phyloP scores from a whole-genome alignment of 2,113 vertebrate genomes.

The Actenoides hombroni region DNA sequence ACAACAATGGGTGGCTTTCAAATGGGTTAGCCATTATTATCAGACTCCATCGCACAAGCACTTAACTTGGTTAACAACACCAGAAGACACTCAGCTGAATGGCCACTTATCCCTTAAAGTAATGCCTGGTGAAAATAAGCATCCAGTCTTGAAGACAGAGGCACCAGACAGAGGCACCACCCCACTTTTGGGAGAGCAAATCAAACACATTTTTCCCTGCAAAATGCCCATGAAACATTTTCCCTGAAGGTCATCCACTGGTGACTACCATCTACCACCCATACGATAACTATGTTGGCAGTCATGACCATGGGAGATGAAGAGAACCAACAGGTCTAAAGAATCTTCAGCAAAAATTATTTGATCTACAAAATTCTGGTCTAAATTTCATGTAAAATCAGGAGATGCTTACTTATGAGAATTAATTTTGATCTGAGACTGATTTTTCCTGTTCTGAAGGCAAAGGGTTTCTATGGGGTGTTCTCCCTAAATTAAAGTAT shows the following conservation, averaged over 20 bases:
- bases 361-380: neutral
- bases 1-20: neutral
- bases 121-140: neutral
- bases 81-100: constrained; percentile 2
- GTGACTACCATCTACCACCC: neutral
- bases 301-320: neutral
- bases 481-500: neutral
- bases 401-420: neutral
- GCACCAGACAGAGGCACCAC: neutral
- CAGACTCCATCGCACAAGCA: neutral
- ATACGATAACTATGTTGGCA: neutral
- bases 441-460: neutral
- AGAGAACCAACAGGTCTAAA: constrained; percentile 3
- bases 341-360: neutral
- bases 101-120: neutral
- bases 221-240: neutral
- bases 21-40: neutral
- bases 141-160: neutral
- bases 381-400: neutral
- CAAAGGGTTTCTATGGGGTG: neutral
- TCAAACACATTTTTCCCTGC: neutral
- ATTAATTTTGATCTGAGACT: neutral
- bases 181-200: neutral
- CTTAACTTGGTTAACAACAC: neutral
- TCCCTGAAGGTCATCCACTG: neutral